Evolutionary conservation across 2,797 vertebrate genomes (phyloP), one percentile per base, ranked within the genome.

Genomic region (Aulostomus chinensis): DNA sequence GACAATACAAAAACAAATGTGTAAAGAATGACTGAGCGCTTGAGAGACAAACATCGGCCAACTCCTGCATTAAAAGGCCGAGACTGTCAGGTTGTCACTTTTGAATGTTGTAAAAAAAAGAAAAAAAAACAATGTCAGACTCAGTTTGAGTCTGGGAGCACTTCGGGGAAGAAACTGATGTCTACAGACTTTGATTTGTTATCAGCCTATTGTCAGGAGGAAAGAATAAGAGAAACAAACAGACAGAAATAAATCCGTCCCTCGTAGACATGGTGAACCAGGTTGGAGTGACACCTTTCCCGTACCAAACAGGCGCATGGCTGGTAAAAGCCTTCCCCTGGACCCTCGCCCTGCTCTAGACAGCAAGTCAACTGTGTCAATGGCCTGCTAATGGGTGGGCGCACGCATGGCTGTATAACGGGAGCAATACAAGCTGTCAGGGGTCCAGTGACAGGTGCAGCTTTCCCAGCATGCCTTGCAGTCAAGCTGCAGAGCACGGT

Each of bases 401-500:
- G 76, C 76, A 74, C 61, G 50, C 75, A 51, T 68, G 71, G 77
- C 69, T 65, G 68, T 82, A 76, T 75, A 82, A 83, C 75, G 78
- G 78, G 80, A 81, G 67, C 73, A 70, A 56, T 71, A 75, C 64
- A 78, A 73, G 81, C 80, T 82, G 85, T 78, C 77, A 70, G 66
- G 2, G 63, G 45, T 58, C 67, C 47, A 77, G 54, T 75, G 80
- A 84, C 81, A 79, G 83, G 78, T 80, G 73, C 73, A 58, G 68
- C 53, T 48, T 71, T 80, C 76, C 80, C 80, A 83, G 43, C 74
- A 80, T 78, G 74, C 78, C 60, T 67, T 66, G 83, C 73, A 50
- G 72, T 59, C 21, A 20, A 49, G 63, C 74, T 22, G 43, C 70
- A 67, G 53, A 74, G 71, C 20, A 7, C 48, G 26, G 35, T 31